Conservation (phyloP, 1,140 invertebrate genomes). For the Hyles vespertilio region DNA sequence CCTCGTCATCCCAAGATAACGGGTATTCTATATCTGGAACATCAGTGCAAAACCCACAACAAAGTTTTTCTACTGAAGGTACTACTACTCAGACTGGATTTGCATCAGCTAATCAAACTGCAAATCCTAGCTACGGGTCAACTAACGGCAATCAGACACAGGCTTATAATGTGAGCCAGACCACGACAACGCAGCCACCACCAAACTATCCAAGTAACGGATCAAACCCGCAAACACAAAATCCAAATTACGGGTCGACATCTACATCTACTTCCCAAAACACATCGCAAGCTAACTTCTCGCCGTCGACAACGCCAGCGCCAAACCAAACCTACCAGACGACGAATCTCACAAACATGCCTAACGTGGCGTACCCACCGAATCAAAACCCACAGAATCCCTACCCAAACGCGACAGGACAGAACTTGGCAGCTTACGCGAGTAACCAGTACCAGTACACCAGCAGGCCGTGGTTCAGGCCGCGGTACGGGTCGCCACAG, state of each 20-base stretch:
- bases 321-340: constrained; percentile 52
- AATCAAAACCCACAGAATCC: constrained; percentile 47
- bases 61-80: constrained; percentile 45
- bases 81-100: constrained; percentile 36
- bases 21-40: constrained; percentile 32
- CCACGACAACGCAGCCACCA: constrained; percentile 39
- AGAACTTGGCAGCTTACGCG: constrained; percentile 66
- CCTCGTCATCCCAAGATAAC: constrained; percentile 57
- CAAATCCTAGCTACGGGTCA: constrained; percentile 37
- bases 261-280: constrained; percentile 39
- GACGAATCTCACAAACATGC: constrained; percentile 42
- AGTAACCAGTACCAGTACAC: constrained; percentile 63
- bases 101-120: constrained; percentile 34
- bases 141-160: constrained; percentile 42
- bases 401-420: constrained; percentile 64
- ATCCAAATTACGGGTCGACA: constrained; percentile 35
- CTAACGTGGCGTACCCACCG: constrained; percentile 45
- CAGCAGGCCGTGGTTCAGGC: constrained; percentile 60
- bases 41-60: constrained; percentile 42
- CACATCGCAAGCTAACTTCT: constrained; percentile 48
- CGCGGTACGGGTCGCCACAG: constrained; percentile 55
- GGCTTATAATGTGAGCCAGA: constrained; percentile 40
- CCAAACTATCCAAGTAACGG: constrained; percentile 45
- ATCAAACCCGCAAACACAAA: constrained; percentile 35
- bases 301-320: constrained; percentile 56